Percentiles rank a stretch among this genome's conserved stretches.
Conservation (phyloP, 2,888 invertebrate genomes). For the Blastobasis adustella region DNA sequence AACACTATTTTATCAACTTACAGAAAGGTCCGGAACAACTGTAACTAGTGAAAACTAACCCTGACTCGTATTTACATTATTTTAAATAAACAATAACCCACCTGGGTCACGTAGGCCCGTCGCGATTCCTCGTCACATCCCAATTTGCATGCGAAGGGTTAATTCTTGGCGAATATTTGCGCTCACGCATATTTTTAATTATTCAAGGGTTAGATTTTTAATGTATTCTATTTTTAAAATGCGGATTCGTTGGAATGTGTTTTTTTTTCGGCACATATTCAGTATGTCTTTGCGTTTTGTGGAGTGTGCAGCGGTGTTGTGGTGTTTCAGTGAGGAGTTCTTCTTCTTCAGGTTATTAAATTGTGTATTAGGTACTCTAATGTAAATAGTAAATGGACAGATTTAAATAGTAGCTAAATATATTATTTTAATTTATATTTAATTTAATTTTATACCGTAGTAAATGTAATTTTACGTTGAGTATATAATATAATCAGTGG, state of each 20-base stretch:
- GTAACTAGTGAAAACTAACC: too few species aligned
- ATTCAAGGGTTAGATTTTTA: constrained; percentile 62
- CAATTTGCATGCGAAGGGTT: constrained; percentile 71
- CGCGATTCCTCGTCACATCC: constrained; percentile 47
- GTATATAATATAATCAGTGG: too few species aligned
- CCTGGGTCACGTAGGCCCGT: constrained; percentile 57
- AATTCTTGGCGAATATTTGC: constrained; percentile 68
- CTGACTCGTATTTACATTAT: too few species aligned
- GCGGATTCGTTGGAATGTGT: constrained; percentile 42
- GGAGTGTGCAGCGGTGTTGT: constrained; percentile 35
- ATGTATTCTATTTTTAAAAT: constrained; percentile 58
- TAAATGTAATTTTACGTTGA: too few species aligned
- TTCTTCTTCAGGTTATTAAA: neutral
- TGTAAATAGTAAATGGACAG: neutral
- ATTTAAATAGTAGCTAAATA: neutral
- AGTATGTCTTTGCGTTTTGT: constrained; percentile 50
- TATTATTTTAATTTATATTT: neutral
- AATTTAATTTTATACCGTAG: too few species aligned
- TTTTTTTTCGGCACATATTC: constrained; percentile 42
- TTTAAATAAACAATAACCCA: constrained; percentile 17
- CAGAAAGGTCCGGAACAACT: too few species aligned
- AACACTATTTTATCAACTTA: too few species aligned
- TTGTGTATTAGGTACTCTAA: too few species aligned
- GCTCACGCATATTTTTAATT: constrained; percentile 73
- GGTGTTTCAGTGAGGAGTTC: neutral